phyloP scores from a whole-genome alignment of 2,797 vertebrate genomes.

The Sebastolobus altivelis region DNA sequence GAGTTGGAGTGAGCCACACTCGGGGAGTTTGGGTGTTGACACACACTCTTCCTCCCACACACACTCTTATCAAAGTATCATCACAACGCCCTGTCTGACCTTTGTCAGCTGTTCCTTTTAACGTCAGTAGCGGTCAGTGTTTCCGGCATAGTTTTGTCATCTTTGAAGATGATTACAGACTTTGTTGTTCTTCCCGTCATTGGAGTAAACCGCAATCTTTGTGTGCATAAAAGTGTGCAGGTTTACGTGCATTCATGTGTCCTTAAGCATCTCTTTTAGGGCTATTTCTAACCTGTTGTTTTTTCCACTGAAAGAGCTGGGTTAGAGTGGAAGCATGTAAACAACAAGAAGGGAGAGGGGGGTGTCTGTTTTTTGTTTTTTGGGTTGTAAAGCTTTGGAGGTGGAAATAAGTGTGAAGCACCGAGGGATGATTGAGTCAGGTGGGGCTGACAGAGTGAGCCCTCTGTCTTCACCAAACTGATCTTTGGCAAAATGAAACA shows the following conservation, averaged over 20 bases:
- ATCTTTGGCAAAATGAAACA: constrained; percentile 10
- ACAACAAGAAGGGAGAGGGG: not conserved
- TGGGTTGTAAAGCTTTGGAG: constrained; percentile 23
- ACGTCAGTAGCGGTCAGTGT: constrained; percentile 1
- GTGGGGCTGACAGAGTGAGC: not conserved
- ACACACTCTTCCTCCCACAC: not conserved
- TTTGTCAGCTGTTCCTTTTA: constrained; percentile 14
- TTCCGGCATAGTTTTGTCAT: constrained; percentile 41
- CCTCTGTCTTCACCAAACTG: not conserved
- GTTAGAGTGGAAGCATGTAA: constrained; percentile 14
- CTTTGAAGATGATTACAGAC: not conserved
- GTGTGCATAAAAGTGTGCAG: not conserved
- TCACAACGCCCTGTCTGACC: constrained; percentile 36
- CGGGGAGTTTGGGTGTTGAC: constrained; percentile 10
- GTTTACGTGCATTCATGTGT: not conserved
- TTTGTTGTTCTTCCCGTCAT: constrained; percentile 15
- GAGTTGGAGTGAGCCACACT: not conserved
- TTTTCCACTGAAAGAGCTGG: not conserved
- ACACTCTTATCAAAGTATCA: constrained; percentile 3
- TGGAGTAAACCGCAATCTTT: not conserved
- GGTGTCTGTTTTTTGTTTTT: not conserved
- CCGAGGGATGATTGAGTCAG: not conserved
- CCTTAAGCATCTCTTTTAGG: not conserved
- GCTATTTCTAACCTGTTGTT: constrained; percentile 10
- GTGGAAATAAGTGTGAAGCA: constrained; percentile 40